Evolutionary conservation across 2,888 invertebrate genomes (phyloP).

Genomic region (Drosophila stalkeri): DNA sequence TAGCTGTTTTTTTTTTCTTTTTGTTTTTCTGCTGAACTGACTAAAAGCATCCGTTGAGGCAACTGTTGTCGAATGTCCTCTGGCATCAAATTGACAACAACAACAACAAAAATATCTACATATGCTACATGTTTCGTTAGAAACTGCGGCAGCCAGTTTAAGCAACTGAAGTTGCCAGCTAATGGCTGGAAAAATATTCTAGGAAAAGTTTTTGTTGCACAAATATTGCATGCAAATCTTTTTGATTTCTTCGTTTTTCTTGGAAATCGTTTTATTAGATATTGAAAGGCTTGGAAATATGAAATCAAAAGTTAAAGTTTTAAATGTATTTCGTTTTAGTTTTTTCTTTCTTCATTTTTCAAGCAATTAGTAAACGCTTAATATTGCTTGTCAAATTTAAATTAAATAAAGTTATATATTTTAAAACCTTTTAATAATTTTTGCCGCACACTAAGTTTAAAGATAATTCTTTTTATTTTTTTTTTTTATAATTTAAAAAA

Average conservation of each 20-base stretch:
- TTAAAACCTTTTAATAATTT: too few species aligned
- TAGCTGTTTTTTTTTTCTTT: slow-evolving; percentile 58
- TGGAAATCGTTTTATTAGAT: neutral
- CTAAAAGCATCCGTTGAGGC: slow-evolving; percentile 9
- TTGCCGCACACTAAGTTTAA: too few species aligned
- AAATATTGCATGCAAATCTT: neutral
- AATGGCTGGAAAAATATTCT: neutral
- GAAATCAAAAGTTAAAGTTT: neutral
- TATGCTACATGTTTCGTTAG: neutral
- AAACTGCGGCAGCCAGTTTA: neutral
- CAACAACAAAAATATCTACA: neutral
- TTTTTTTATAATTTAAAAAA: too few species aligned
- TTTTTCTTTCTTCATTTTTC: neutral
- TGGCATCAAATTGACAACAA: slow-evolving; percentile 15
- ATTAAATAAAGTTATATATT: too few species aligned
- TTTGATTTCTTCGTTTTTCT: neutral
- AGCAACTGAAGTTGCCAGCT: neutral
- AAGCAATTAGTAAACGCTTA: neutral
- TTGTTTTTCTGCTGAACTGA: slow-evolving; percentile 19
- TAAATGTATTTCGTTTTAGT: neutral
- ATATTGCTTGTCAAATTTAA: neutral
- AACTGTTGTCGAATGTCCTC: slow-evolving; percentile 18
- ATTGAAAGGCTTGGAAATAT: neutral
- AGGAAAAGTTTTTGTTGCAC: neutral
- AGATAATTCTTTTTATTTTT: too few species aligned